phyloP scores from a whole-genome alignment of 1,140 invertebrate genomes.

The Dermatophagoides farinae region DNA sequence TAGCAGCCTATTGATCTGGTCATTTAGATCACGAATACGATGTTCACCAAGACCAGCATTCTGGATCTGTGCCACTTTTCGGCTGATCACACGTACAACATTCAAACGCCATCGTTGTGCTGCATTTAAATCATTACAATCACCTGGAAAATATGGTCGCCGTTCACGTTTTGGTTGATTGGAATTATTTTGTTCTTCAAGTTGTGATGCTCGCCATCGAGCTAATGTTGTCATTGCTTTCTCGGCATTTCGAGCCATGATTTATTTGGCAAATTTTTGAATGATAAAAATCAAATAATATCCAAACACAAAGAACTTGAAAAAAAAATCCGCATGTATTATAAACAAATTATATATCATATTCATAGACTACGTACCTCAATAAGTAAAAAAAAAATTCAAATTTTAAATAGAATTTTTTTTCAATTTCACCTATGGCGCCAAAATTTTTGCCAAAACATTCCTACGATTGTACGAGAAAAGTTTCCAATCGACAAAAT shows the following conservation, averaged over 20 bases:
- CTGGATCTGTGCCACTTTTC: slow-evolving; percentile 98
- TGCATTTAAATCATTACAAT: slow-evolving; percentile 68
- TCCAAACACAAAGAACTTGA: neutral
- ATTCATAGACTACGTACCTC: no score
- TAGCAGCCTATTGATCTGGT: slow-evolving; percentile 96
- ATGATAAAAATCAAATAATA: neutral
- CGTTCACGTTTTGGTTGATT: slow-evolving; percentile 38
- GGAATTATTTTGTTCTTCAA: slow-evolving; percentile 47
- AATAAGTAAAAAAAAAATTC: neutral
- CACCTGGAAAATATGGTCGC: slow-evolving; percentile 74
- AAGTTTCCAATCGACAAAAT: no score
- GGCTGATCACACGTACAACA: slow-evolving; percentile 87
- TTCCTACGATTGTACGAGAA: no score
- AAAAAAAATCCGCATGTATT: neutral
- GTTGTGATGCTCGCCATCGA: slow-evolving; percentile 78
- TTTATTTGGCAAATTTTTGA: neutral
- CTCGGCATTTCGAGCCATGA: slow-evolving; percentile 33
- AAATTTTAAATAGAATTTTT: neutral
- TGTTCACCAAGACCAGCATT: slow-evolving; percentile 96
- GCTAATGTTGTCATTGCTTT: slow-evolving; percentile 70
- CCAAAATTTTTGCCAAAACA: no score
- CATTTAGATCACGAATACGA: slow-evolving; percentile 88
- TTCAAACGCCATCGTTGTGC: slow-evolving; percentile 88
- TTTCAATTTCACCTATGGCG: no score
- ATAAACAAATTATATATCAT: neutral